These are phyloP conservation scores for Lates japonicus DNA, from an alignment of 2,797 vertebrate species.

Conservation along the genomic window DNA sequence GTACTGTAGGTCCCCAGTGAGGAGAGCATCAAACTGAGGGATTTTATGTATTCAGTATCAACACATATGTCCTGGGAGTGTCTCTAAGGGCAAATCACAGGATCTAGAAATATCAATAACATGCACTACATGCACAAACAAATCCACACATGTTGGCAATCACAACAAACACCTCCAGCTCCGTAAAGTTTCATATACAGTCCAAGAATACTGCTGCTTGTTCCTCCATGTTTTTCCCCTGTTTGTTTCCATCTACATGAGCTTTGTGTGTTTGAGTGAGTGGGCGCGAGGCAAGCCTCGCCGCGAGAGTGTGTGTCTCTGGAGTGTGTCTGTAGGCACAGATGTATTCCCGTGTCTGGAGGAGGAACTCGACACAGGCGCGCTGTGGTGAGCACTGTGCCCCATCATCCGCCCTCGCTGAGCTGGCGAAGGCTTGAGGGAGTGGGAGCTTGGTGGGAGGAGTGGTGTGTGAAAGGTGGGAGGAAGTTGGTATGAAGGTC, in stretches of 20 bases:
- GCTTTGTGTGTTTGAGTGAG: slow-evolving; percentile 40
- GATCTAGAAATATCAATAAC: too few relatives aligned
- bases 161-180: slow-evolving; percentile 28
- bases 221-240: slow-evolving; percentile 28
- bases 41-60: neutral
- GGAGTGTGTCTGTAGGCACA: slow-evolving; percentile 60
- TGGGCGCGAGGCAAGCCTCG: slow-evolving; percentile 50
- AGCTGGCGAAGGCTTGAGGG: slow-evolving; percentile 72
- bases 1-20: slow-evolving; percentile 18
- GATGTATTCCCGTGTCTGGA: slow-evolving; percentile 71
- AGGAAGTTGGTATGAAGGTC: slow-evolving; percentile 64
- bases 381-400: slow-evolving; percentile 46
- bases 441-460: slow-evolving; percentile 53
- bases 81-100: slow-evolving; percentile 17
- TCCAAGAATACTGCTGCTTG: slow-evolving; percentile 44
- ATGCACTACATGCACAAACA: neutral
- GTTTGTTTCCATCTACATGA: slow-evolving; percentile 50
- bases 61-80: neutral
- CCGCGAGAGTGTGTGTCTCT: slow-evolving; percentile 36
- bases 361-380: slow-evolving; percentile 71
- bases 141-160: slow-evolving; percentile 13
- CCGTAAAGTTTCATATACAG: slow-evolving; percentile 63
- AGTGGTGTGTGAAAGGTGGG: slow-evolving; percentile 66
- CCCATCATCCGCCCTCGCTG: slow-evolving; percentile 46
- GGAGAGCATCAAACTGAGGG: neutral